Evolutionary conservation across 2,797 vertebrate species (phyloP).

Genomic region (Petrocephalus schoutedeni): DNA sequence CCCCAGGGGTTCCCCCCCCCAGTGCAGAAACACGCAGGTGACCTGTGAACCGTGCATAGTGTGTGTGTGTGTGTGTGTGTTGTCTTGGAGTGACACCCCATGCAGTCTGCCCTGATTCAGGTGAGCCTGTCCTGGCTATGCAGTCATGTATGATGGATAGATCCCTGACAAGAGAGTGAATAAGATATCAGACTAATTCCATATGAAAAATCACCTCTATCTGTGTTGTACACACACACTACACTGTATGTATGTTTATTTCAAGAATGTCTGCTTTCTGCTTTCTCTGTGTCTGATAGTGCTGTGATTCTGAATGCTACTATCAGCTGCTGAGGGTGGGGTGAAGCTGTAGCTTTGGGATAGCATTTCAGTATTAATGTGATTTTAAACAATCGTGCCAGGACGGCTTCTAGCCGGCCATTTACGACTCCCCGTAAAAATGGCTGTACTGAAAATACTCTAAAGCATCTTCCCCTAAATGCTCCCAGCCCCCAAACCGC

Average conservation of each 20-base stretch:
- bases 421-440: neutral
- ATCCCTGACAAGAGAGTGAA: neutral
- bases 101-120: neutral
- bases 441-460: neutral
- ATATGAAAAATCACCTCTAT: neutral
- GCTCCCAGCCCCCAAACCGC: neutral
- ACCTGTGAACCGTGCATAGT: neutral
- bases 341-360: no score
- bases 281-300: neutral
- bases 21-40: neutral
- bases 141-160: neutral
- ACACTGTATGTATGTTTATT: neutral
- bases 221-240: neutral
- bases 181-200: neutral
- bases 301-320: neutral
- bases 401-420: neutral
- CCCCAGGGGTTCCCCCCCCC: neutral
- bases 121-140: neutral
- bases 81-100: neutral
- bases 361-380: neutral
- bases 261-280: neutral
- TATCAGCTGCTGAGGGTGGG: neutral
- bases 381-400: conserved; percentile 4
- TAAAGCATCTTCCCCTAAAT: neutral
- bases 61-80: neutral